Conservation (phyloP, 1,140 invertebrate genomes). For the Bradynema listronoti region DNA sequence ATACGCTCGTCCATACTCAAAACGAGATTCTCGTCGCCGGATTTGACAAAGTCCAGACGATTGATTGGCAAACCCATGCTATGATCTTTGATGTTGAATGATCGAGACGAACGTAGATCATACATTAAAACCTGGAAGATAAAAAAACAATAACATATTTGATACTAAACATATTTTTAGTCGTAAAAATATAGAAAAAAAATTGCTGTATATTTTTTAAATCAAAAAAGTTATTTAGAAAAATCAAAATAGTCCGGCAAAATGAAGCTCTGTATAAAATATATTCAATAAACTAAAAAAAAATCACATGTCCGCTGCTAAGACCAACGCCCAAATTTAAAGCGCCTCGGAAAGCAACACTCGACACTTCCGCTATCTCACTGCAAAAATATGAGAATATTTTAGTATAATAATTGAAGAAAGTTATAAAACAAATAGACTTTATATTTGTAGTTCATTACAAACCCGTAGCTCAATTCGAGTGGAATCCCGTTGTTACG, state of each 20-base stretch:
- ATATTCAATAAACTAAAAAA: slow-evolving; percentile 16
- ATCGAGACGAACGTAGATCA: slow-evolving; percentile 83
- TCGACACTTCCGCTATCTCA: slow-evolving; percentile 68
- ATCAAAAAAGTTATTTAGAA: background rate
- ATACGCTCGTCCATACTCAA: slow-evolving; percentile 84
- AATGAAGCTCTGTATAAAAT: no score
- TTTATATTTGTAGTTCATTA: no score
- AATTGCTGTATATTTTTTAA: no score
- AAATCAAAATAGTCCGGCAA: slow-evolving; percentile 6
- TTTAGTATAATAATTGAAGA: slow-evolving; percentile 5
- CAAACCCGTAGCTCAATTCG: no score
- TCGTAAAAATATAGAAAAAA: no score
- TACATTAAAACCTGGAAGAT: slow-evolving; percentile 71
- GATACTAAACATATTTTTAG: no score
- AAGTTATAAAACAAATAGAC: no score
- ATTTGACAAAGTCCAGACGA: slow-evolving; percentile 73
- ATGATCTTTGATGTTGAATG: slow-evolving; percentile 84
- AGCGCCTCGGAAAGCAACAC: slow-evolving; percentile 64
- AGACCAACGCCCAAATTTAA: slow-evolving; percentile 83
- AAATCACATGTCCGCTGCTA: slow-evolving; percentile 74
- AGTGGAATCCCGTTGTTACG: slow-evolving; percentile 65
- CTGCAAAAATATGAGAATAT: slow-evolving; percentile 59
- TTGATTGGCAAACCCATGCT: slow-evolving; percentile 86
- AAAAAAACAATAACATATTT: slow-evolving; percentile 6
- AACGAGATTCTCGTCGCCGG: slow-evolving; percentile 69